Conservation (phyloP, 2,797 vertebrate species). For the Eulemur albifrons region DNA sequence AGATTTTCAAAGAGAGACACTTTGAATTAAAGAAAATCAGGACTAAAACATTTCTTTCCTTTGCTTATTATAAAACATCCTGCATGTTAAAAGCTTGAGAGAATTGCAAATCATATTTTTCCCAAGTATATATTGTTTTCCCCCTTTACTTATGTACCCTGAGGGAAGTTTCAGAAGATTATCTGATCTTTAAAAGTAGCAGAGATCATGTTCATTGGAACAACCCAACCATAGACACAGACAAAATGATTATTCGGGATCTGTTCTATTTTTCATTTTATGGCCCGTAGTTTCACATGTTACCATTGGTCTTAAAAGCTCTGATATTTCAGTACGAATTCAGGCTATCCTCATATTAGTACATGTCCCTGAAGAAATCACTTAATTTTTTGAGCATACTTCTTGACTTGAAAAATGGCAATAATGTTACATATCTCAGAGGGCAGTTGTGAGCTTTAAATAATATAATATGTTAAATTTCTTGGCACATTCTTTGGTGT, state of each 20-base stretch:
- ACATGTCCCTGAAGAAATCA: neutral
- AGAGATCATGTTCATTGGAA: neutral
- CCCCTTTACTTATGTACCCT: neutral
- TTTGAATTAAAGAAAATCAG: neutral
- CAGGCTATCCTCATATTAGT: neutral
- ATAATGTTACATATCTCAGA: neutral
- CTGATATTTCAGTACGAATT: conserved; percentile 1
- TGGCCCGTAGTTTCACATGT: neutral
- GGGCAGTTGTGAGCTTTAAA: neutral
- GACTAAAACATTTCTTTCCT: neutral
- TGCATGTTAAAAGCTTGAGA: neutral
- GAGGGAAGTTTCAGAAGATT: neutral
- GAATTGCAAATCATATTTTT: conserved; percentile 13
- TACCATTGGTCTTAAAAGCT: neutral
- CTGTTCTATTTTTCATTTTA: neutral
- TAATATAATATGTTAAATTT: neutral
- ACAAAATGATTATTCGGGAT: neutral
- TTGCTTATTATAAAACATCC: neutral
- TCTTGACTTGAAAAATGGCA: neutral
- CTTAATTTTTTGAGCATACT: neutral
- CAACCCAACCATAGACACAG: neutral
- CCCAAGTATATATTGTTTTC: neutral
- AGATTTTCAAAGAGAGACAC: neutral
- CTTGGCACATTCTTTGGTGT: neutral
- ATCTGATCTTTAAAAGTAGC: neutral